phyloP scores from a whole-genome alignment of 2,888 invertebrate species.

The Xylophagus ater region DNA sequence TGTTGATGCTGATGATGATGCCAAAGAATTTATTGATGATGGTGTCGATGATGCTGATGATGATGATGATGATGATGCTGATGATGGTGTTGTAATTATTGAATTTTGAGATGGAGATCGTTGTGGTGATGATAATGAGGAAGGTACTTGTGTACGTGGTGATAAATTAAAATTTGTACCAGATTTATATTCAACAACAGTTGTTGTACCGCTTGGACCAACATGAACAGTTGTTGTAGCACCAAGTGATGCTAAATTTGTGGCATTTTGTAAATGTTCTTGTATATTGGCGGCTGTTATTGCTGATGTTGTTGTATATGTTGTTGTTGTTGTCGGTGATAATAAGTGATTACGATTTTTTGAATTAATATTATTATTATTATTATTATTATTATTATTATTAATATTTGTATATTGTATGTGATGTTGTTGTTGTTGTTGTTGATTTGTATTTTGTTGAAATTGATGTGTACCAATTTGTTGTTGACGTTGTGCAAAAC shows the following conservation, averaged over 20 bases:
- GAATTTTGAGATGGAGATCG: constrained; percentile 14
- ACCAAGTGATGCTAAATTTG: constrained; percentile 24
- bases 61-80: constrained; percentile 17
- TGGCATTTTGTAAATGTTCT: constrained; percentile 14
- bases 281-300: constrained; percentile 6
- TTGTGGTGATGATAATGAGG: constrained; percentile 5
- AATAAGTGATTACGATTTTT: constrained; percentile 20
- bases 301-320: constrained; percentile 1
- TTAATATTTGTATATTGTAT: constrained; percentile 14
- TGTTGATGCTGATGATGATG: constrained; percentile 19
- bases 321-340: constrained; percentile 10
- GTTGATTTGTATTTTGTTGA: constrained; percentile 6
- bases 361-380: constrained; percentile 15
- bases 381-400: constrained; percentile 18
- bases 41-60: constrained; percentile 23
- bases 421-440: constrained; percentile 10
- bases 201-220: constrained; percentile 38
- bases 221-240: constrained; percentile 37
- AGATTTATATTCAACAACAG: constrained; percentile 37
- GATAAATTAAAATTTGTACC: constrained; percentile 7
- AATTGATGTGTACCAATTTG: constrained; percentile 8
- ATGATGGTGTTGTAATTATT: constrained; percentile 19
- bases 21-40: constrained; percentile 17
- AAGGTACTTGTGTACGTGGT: constrained; percentile 4
- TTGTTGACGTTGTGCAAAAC: constrained; percentile 4